phyloP scores from a whole-genome alignment of 2,797 vertebrate genomes.

The Xerus rutilus region DNA sequence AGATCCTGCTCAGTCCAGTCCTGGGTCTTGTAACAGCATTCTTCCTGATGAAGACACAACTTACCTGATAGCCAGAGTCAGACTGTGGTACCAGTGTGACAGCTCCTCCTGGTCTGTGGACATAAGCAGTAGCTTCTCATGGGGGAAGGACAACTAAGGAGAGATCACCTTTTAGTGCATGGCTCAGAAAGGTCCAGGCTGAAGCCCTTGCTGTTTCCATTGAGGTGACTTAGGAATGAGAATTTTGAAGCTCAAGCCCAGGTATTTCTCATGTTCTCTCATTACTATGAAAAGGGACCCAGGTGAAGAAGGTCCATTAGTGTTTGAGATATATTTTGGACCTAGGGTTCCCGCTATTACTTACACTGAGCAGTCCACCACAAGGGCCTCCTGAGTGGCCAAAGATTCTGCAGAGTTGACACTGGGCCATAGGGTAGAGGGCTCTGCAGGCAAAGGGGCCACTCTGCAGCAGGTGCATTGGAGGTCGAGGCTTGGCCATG shows the following conservation, averaged over 20 bases:
- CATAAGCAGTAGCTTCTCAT: slow-evolving; percentile 94
- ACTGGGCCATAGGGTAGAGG: slow-evolving; percentile 87
- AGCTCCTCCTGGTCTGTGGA: slow-evolving; percentile 94
- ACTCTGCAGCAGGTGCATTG: slow-evolving; percentile 85
- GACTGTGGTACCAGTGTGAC: slow-evolving; percentile 92
- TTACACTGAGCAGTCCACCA: slow-evolving; percentile 90
- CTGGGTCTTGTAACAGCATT: background rate
- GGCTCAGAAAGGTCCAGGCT: slow-evolving; percentile 11
- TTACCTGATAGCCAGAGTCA: slow-evolving; percentile 91
- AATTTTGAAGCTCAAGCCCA: background rate
- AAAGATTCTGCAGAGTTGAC: slow-evolving; percentile 87
- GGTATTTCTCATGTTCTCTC: background rate
- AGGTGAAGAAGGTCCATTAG: background rate
- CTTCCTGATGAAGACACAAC: background rate
- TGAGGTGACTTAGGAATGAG: slow-evolving; percentile 3
- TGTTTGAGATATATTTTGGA: background rate
- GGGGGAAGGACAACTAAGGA: slow-evolving; percentile 93
- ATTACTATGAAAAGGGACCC: background rate
- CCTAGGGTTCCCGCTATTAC: slow-evolving; percentile 62
- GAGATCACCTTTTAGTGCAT: slow-evolving; percentile 61
- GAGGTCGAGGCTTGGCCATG: slow-evolving; percentile 86
- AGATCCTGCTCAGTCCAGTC: background rate
- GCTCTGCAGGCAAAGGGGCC: slow-evolving; percentile 86
- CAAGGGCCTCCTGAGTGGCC: slow-evolving; percentile 88
- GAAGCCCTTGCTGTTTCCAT: background rate